Conservation (phyloP, 2,113 vertebrate species). For the Nesoenas mayeri region DNA sequence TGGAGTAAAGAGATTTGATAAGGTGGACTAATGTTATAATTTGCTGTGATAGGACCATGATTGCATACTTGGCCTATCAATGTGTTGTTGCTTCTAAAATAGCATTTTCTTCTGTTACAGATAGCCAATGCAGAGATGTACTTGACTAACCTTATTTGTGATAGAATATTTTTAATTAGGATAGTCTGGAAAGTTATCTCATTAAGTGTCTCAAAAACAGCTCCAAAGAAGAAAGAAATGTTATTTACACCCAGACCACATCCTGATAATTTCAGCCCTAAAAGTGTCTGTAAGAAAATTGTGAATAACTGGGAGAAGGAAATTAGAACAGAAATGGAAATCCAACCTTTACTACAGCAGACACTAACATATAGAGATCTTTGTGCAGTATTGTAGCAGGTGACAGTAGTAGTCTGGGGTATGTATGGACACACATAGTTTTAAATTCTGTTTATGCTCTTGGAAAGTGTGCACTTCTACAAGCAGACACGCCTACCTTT, state of each 20-base stretch:
- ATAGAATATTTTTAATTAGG: constrained; percentile 14
- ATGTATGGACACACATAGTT: not conserved
- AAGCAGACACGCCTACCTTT: not conserved
- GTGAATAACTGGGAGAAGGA: not conserved
- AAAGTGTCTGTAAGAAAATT: not conserved
- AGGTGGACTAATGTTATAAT: constrained; percentile 37
- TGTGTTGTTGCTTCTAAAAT: constrained; percentile 14
- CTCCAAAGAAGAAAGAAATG: not conserved
- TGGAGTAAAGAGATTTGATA: constrained; percentile 35
- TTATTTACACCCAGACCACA: not conserved
- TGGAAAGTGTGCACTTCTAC: not conserved
- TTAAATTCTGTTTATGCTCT: not conserved
- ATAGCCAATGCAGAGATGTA: not conserved
- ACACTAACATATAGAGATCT: not conserved
- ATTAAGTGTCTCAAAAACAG: not conserved
- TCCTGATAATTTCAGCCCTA: not conserved
- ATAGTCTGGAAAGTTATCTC: not conserved
- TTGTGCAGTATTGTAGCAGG: not conserved
- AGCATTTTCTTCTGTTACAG: not conserved
- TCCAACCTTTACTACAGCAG: not conserved
- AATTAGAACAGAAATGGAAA: constrained; percentile 2
- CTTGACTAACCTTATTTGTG: constrained; percentile 20
- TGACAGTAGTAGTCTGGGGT: not conserved
- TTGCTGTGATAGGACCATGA: constrained; percentile 25
- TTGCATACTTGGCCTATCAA: constrained; percentile 20